Percentiles rank a stretch among this genome's conserved stretches.
These are phyloP conservation scores for Apamea epomidion DNA, from an alignment of 2,888 invertebrate genomes.

Conservation along the genomic window DNA sequence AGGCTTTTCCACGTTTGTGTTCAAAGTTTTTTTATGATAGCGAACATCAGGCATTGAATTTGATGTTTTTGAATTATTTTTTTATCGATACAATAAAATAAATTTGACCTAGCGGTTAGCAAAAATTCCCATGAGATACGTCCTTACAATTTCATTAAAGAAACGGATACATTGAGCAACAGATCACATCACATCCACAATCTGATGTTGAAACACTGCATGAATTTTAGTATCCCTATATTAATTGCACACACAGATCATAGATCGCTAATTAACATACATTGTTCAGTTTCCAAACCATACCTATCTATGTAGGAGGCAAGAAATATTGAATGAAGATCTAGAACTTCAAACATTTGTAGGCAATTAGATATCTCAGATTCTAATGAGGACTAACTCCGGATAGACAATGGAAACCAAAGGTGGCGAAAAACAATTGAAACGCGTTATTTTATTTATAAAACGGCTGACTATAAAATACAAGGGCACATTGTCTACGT, in stretches of 20 bases:
- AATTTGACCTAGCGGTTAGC: neutral
- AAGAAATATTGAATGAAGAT: slow-evolving; percentile 15
- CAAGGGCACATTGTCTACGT: slow-evolving; percentile 70
- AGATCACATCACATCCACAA: neutral
- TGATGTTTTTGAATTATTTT: neutral
- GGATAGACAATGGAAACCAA: slow-evolving; percentile 19
- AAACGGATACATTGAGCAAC: neutral
- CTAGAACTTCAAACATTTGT: slow-evolving; percentile 4
- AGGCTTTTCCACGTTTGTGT: neutral
- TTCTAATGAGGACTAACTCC: slow-evolving; percentile 29
- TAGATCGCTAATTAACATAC: slow-evolving; percentile 13
- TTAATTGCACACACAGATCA: slow-evolving; percentile 15
- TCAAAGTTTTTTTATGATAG: neutral
- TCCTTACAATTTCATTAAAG: neutral
- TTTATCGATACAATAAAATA: too few species aligned
- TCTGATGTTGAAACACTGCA: neutral
- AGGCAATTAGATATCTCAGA: slow-evolving; percentile 7
- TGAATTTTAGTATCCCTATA: slow-evolving; percentile 10
- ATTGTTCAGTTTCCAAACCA: slow-evolving; percentile 4
- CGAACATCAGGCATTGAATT: neutral
- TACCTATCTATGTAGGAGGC: neutral
- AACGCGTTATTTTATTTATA: slow-evolving; percentile 34
- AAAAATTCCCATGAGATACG: neutral
- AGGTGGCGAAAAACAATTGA: slow-evolving; percentile 35
- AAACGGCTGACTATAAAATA: slow-evolving; percentile 30